Evolutionary conservation across 2,888 invertebrate genomes (phyloP).

Genomic region (Pterobdella sp.): DNA sequence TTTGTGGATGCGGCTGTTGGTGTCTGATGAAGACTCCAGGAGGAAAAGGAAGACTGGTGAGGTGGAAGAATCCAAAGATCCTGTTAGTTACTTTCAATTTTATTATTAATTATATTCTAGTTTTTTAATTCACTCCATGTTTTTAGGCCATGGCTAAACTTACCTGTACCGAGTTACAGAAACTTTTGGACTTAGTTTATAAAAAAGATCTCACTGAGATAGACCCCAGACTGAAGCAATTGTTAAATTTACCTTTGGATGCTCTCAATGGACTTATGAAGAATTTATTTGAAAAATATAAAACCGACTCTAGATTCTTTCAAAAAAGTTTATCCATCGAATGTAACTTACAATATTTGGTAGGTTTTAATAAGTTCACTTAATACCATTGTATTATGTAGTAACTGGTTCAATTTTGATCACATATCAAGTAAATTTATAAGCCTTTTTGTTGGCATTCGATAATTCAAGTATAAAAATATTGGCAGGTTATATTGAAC

Average conservation of each 20-base stretch:
- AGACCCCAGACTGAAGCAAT: conserved; percentile 56
- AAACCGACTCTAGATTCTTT: conserved; percentile 58
- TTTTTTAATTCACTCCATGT: not conserved
- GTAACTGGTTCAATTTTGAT: not conserved
- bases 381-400: too few species aligned
- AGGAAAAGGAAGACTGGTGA: conserved; percentile 29
- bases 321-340: conserved; percentile 54
- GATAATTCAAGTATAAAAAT: not conserved
- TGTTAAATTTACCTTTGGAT: not conserved
- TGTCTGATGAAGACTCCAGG: conserved; percentile 30
- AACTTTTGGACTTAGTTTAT: conserved; percentile 58
- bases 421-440: not conserved
- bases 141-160: conserved; percentile 45
- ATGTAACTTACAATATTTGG: conserved; percentile 59
- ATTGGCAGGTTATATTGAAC: conserved; percentile 56
- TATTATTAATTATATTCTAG: not conserved
- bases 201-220: conserved; percentile 58
- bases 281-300: conserved; percentile 58
- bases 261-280: conserved; percentile 56
- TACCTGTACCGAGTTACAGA: conserved; percentile 60
- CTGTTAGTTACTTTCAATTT: conserved; percentile 17
- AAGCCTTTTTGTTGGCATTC: not conserved
- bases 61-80: conserved; percentile 33
- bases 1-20: conserved; percentile 63
- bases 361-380: too few species aligned